phyloP scores from a whole-genome alignment of 1,140 invertebrate species.

The Platyscapa corneri region DNA sequence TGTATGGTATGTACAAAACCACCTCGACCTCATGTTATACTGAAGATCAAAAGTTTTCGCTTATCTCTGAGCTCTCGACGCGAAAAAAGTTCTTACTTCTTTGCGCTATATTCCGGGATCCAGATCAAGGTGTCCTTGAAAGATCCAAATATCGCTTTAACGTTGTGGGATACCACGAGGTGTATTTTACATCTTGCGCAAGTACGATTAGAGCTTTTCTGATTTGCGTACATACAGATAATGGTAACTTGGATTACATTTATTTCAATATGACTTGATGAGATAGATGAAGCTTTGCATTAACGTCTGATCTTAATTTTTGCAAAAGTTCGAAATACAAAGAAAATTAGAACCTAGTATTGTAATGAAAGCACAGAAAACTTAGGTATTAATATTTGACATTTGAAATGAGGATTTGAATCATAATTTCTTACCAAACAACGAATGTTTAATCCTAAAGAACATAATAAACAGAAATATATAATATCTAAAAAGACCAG shows the following conservation, averaged over 20 bases:
- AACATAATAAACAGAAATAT: too few species aligned
- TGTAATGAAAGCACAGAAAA: too few species aligned
- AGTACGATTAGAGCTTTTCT: background rate
- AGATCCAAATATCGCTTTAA: background rate
- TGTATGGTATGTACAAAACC: background rate
- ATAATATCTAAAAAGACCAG: too few species aligned
- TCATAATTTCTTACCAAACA: too few species aligned
- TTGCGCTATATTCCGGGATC: background rate
- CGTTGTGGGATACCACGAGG: background rate
- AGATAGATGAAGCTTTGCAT: background rate
- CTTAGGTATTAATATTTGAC: too few species aligned
- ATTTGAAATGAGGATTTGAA: too few species aligned
- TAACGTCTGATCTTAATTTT: background rate
- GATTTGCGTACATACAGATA: background rate
- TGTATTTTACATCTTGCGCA: background rate
- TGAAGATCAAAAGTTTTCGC: slow-evolving; percentile 1
- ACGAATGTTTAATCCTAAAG: too few species aligned
- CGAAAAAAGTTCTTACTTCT: background rate
- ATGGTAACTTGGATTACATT: background rate
- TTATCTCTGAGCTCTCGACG: too few species aligned
- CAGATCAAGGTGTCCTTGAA: background rate
- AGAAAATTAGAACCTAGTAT: too few species aligned
- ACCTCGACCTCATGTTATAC: background rate
- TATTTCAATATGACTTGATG: background rate
- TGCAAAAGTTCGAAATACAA: background rate